These are phyloP conservation scores for Myocastor coypus DNA, from an alignment of 2,113 vertebrate genomes.

Conservation along the genomic window DNA sequence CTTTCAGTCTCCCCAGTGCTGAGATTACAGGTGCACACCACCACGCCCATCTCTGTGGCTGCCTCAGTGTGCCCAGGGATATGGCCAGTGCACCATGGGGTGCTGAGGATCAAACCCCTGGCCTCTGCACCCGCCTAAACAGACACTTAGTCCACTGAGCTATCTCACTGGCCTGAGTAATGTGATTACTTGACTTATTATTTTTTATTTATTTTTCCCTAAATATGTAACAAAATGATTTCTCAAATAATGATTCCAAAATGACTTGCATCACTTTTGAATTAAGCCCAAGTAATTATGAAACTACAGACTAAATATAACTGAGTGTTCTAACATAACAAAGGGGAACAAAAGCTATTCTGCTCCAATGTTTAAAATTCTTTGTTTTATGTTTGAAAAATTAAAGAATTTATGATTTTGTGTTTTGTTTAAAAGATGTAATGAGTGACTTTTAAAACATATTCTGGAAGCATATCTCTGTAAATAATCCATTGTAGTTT, in stretches of 20 bases:
- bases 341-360: background rate
- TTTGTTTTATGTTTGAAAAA: constrained; percentile 24
- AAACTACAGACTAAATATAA: constrained; percentile 52
- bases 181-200: constrained; percentile 16
- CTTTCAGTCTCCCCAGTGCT: too few species aligned
- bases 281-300: constrained; percentile 25
- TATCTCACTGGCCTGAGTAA: too few species aligned
- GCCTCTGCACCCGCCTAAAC: too few species aligned
- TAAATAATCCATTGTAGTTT: constrained; percentile 52
- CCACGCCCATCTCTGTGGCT: too few species aligned
- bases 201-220: constrained; percentile 3
- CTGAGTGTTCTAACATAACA: background rate
- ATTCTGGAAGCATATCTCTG: constrained; percentile 52
- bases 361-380: constrained; percentile 5
- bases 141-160: too few species aligned
- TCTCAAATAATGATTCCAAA: constrained; percentile 54
- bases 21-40: too few species aligned
- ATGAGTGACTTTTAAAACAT: background rate
- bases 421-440: background rate
- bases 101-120: too few species aligned
- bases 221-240: constrained; percentile 50
- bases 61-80: too few species aligned
- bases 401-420: constrained; percentile 23
- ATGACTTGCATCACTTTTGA: constrained; percentile 40
- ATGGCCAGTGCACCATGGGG: too few species aligned